Evolutionary conservation across 1,140 invertebrate genomes (phyloP).

Genomic region (Drosophila rhopaloa): DNA sequence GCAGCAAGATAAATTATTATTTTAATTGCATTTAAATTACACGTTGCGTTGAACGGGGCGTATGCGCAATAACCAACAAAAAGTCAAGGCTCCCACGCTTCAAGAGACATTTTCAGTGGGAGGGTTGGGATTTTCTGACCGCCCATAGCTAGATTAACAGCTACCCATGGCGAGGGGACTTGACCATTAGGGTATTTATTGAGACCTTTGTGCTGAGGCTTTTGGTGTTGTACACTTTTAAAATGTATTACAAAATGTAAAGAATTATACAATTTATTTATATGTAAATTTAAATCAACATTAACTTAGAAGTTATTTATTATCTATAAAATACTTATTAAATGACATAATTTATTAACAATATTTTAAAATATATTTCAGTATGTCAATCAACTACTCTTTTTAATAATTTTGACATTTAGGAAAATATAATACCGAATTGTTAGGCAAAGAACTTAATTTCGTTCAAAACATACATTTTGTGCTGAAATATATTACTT

Average conservation of each 20-base stretch:
- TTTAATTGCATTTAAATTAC: conserved; percentile 83
- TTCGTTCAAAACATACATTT: no score
- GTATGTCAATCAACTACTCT: no score
- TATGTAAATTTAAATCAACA: no score
- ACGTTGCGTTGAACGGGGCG: conserved; percentile 50
- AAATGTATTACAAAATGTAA: not conserved
- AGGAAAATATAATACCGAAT: no score
- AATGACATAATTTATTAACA: no score
- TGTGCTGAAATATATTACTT: no score
- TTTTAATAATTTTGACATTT: no score
- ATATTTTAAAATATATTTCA: no score
- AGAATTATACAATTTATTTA: no score
- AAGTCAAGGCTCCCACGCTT: conserved; percentile 43
- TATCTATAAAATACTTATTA: no score
- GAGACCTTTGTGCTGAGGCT: conserved; percentile 14
- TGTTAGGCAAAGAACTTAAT: no score
- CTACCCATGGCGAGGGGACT: conserved; percentile 29
- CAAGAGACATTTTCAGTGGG: conserved; percentile 10
- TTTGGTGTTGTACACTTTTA: conserved; percentile 4
- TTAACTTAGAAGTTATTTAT: no score
- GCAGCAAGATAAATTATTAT: conserved; percentile 81
- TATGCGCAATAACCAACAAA: conserved; percentile 65
- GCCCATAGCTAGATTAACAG: conserved; percentile 60
- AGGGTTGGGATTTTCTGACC: conserved; percentile 3
- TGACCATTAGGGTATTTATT: conserved; percentile 48